Base-by-base conservation (phyloP, 2,113 vertebrate genomes). In the Aptenodytes patagonicus region DNA sequence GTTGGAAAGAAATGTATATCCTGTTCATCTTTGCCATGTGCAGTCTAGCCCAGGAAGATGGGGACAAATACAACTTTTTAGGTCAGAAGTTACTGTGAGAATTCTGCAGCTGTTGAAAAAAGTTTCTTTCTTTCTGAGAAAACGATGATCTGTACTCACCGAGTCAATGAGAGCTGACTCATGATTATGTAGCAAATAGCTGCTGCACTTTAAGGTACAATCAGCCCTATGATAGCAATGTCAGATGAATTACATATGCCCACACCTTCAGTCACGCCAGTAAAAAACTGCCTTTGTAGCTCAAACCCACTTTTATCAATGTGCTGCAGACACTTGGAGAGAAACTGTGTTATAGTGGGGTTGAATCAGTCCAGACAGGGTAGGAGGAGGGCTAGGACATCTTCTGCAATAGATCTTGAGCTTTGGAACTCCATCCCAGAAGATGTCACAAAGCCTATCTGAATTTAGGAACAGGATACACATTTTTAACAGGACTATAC, bases 91-190 rank as follows among this genome's bases (percentile, higher is more conserved):
- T 77, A 22, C 61, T 29, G 25, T 3, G 13, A 76, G 46, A 88
- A 70, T 51, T 66, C 68, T 93, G 76, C 21, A 75, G 64, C 60
- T 93, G 49, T 79, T 89, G 79, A 83, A 83, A 80, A 51, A 60
- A 57, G 65, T 36, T 73, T 26, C 83, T 87, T 87, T 79, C 18
- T 78, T 92, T 95, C 52, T 79, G 73, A 87, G 87, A 91, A 93
- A 89, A 87, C 3, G 2, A 76, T 89, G 58, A 76, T 87, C 80
- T 95, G 49, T 87, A 82, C 91, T 89, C 87, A 42, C 11, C 2
- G 8, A 90, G 49, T 91, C 81, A 95, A 38, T 83, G 75, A 58
- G 66, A 82, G 73, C 91, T 84, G 91, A 93, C 72, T 96, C 87
- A 87, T 81, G 79, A 49, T 90, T 90, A 66, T 62, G 83, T 75